Conservation (phyloP, 2,797 vertebrate species). For the Bryconaethiops microstoma region DNA sequence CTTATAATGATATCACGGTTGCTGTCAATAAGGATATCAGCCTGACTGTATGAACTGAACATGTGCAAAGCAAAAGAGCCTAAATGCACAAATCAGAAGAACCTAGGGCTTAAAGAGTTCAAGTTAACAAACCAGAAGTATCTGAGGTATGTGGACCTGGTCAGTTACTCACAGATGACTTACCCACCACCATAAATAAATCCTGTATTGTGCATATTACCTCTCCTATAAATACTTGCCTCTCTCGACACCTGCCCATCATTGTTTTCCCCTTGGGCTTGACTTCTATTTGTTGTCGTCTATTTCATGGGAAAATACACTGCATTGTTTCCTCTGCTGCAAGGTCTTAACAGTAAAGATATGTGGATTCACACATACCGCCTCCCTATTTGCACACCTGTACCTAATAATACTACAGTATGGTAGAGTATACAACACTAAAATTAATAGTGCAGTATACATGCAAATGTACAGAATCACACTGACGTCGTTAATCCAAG, state of each 20-base stretch:
- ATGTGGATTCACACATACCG: not conserved
- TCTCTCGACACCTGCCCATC: not conserved
- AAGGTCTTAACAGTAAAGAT: not conserved
- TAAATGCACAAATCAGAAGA: not conserved
- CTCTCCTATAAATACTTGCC: not conserved
- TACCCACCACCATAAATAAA: accelerated
- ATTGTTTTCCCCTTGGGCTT: not conserved
- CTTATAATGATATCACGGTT: no score
- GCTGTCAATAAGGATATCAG: no score
- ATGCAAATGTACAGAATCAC: not conserved
- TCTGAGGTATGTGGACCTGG: not conserved
- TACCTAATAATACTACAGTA: not conserved
- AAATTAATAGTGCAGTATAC: not conserved
- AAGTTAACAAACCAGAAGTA: no score
- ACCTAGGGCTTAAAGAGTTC: no score
- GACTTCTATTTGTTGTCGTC: not conserved
- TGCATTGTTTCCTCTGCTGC: not conserved
- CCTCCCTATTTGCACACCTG: no score
- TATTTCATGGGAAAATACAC: not conserved
- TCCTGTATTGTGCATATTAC: not conserved
- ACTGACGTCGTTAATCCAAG: not conserved
- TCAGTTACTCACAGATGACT: not conserved
- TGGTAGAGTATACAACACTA: not conserved
- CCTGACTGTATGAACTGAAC: no score
- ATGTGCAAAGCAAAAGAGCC: not conserved